Evolutionary conservation across 2,797 vertebrate genomes (phyloP).

Genomic region (Danio aesculapii): DNA sequence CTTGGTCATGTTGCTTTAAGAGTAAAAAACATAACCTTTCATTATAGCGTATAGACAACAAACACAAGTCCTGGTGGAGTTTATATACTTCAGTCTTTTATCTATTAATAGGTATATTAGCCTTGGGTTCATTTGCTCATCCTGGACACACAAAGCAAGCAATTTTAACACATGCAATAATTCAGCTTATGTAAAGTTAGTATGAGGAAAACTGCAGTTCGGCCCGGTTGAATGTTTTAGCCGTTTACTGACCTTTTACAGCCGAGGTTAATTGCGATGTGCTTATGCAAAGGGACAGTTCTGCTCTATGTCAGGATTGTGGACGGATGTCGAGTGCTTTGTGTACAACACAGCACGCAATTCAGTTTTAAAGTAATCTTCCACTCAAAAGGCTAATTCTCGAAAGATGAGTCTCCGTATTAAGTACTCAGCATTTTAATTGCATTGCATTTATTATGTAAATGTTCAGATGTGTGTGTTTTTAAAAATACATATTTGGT

Average conservation of each 20-base stretch:
- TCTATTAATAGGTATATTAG: background rate
- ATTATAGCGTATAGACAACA: background rate
- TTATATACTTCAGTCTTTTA: background rate
- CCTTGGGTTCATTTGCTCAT: background rate
- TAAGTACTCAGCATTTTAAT: slow-evolving; percentile 67
- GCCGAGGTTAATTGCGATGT: slow-evolving; percentile 79
- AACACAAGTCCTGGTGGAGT: background rate
- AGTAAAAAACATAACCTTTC: background rate
- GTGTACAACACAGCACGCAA: slow-evolving; percentile 64
- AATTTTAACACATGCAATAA: background rate
- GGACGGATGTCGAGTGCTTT: slow-evolving; percentile 68
- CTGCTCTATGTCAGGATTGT: slow-evolving; percentile 64
- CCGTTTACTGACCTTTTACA: slow-evolving; percentile 63
- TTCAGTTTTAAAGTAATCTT: slow-evolving; percentile 71
- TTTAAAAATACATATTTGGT: no score
- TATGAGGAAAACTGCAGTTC: slow-evolving; percentile 66
- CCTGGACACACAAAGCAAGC: background rate
- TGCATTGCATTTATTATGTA: slow-evolving; percentile 58
- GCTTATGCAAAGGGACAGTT: slow-evolving; percentile 66
- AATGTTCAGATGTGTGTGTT: slow-evolving; percentile 14
- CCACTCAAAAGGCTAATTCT: slow-evolving; percentile 56
- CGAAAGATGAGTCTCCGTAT: slow-evolving; percentile 47
- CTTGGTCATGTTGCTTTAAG: background rate
- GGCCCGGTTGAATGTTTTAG: slow-evolving; percentile 57
- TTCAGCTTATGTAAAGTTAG: slow-evolving; percentile 20